Evolutionary conservation across 2,888 invertebrate genomes (phyloP).

Genomic region (Stenurella melanura): DNA sequence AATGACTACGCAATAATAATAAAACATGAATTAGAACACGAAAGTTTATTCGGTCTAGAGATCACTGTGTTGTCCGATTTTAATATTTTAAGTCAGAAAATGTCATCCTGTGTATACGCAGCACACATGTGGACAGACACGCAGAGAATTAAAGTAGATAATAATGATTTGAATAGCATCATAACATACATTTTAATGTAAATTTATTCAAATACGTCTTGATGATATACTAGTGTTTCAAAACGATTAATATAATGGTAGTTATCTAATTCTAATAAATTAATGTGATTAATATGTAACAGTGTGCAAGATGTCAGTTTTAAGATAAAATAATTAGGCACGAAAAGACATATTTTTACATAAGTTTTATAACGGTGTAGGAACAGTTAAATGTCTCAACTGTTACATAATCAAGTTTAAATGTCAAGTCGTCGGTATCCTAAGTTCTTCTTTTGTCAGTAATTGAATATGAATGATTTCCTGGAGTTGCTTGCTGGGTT

Average conservation of each 20-base stretch:
- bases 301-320: neutral
- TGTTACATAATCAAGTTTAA: neutral
- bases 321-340: neutral
- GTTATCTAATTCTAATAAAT: neutral
- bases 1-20: too few relatives aligned
- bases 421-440: neutral
- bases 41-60: too few relatives aligned
- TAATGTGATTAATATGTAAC: neutral
- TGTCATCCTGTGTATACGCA: too few relatives aligned
- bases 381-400: neutral
- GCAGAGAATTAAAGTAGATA: too few relatives aligned
- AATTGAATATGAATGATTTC: conserved; percentile 23
- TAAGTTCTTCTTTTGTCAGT: neutral
- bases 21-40: too few relatives aligned
- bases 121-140: too few relatives aligned
- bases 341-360: neutral
- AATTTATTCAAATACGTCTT: too few relatives aligned
- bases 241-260: neutral
- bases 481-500: neutral
- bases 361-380: neutral
- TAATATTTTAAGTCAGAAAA: too few relatives aligned
- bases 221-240: neutral
- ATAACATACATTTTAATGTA: too few relatives aligned
- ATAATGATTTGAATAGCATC: too few relatives aligned
- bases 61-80: too few relatives aligned